Percentiles rank a stretch among this genome's conserved stretches.
These are phyloP conservation scores for Lutjanus erythropterus DNA, from an alignment of 2,113 vertebrate genomes.

Conservation along the genomic window DNA sequence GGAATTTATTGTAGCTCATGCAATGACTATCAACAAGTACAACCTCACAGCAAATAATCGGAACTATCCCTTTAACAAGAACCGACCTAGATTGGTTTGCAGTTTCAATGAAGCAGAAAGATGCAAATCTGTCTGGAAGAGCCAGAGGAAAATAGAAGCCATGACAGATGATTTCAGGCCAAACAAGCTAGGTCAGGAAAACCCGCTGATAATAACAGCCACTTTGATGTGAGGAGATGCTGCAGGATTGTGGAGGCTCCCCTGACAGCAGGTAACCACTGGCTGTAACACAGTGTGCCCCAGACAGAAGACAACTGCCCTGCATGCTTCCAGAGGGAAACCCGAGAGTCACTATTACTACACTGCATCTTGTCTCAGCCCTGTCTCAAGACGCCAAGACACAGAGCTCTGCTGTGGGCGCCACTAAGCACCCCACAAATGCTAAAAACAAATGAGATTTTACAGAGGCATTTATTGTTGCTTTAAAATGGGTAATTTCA, in stretches of 20 bases:
- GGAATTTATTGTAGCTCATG: no score
- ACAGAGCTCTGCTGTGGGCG: slow-evolving; percentile 6
- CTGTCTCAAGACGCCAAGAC: background rate
- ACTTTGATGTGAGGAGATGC: slow-evolving; percentile 76
- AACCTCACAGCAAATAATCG: no score
- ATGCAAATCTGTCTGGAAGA: background rate
- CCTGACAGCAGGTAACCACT: slow-evolving; percentile 64
- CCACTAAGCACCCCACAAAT: slow-evolving; percentile 30
- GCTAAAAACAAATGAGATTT: slow-evolving; percentile 70
- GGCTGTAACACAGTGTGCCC: slow-evolving; percentile 44
- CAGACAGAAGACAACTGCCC: slow-evolving; percentile 47
- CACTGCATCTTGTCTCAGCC: slow-evolving; percentile 17
- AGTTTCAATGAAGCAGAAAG: slow-evolving; percentile 2
- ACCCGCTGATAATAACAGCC: slow-evolving; percentile 25
- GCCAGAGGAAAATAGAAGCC: slow-evolving; percentile 2
- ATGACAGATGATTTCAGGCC: background rate
- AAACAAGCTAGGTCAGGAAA: slow-evolving; percentile 26
- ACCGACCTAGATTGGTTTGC: background rate
- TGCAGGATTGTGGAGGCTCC: slow-evolving; percentile 56
- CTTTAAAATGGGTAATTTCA: slow-evolving; percentile 69
- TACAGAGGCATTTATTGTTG: slow-evolving; percentile 61
- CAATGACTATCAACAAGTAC: no score
- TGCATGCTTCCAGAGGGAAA: slow-evolving; percentile 58
- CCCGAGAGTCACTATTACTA: slow-evolving; percentile 52
- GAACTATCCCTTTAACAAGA: no score